Evolutionary conservation across 2,113 vertebrate species (phyloP).

Genomic region (Phrynosoma platyrhinos): DNA sequence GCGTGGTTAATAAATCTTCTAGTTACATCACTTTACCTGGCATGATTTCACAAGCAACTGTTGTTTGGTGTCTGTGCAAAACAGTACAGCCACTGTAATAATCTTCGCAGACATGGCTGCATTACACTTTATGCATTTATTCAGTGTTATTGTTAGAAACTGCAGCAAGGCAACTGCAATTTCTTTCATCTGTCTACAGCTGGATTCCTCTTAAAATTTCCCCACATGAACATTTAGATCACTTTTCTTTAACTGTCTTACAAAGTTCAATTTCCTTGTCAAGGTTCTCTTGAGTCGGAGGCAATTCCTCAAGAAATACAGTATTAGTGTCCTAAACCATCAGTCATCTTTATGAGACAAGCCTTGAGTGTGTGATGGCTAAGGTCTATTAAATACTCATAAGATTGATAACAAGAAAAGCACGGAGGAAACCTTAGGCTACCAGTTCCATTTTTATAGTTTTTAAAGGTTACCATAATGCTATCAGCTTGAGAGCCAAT

Average conservation of each 20-base stretch:
- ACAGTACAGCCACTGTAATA: not conserved
- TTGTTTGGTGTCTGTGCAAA: not conserved
- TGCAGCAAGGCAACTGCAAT: constrained; percentile 24
- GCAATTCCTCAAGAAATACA: constrained; percentile 67
- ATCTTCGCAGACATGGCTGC: not conserved
- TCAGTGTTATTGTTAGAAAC: constrained; percentile 55
- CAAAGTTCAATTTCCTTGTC: constrained; percentile 75
- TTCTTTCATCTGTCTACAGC: constrained; percentile 57
- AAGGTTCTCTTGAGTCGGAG: constrained; percentile 68
- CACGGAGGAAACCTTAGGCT: constrained; percentile 58
- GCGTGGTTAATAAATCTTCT: not conserved
- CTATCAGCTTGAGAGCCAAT: not conserved
- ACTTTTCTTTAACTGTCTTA: constrained; percentile 61
- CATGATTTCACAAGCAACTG: constrained; percentile 34
- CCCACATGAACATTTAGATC: constrained; percentile 57
- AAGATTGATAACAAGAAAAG: constrained; percentile 67
- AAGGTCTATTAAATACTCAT: constrained; percentile 68
- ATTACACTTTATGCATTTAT: constrained; percentile 48
- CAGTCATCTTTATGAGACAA: constrained; percentile 69
- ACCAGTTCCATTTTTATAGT: constrained; percentile 48
- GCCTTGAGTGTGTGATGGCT: constrained; percentile 66
- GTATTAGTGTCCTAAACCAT: constrained; percentile 52
- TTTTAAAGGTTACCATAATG: constrained; percentile 56
- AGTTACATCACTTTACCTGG: constrained; percentile 23
- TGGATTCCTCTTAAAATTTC: constrained; percentile 45